Base-by-base conservation (phyloP, 2,888 invertebrate species). In the Drosophila aldrichi region DNA sequence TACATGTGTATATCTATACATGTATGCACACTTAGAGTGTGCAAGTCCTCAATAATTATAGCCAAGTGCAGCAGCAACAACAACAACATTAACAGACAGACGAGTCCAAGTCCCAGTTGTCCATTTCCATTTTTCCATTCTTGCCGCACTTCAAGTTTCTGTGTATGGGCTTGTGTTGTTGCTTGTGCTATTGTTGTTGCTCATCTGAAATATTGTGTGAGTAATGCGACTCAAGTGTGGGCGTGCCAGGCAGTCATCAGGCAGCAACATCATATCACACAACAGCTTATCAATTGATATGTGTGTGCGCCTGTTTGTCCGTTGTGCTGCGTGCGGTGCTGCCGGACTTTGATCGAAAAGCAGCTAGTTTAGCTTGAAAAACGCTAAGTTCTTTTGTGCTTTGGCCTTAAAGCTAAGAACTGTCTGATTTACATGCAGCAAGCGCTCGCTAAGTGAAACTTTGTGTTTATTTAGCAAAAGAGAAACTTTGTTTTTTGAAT, bases 1-100 rank as follows among this genome's bases (percentile, higher is more conserved):
- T 22, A 25, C 22, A 16, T 20, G 5, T 41, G 16, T 25, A 22
- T 18, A 29, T 25, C 9, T 32, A 20, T 20, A 20, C 25, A 16
- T 20, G 10, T 41, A 20, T 34, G 18, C 5, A 44, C 29, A 38
- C 2, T 46, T 54, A 18, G 25, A 58, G 74, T 76, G 56, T 56
- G 56, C 56, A 56, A 58, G 58, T 58, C 76, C 76, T 77, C 77
- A 77, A 80, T 77, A 77, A 79, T 77, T 77, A 76, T 72, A 70
- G 74, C 74, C 81, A 81, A 71, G 74, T 67, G 81, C 84, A 86
- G 38, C 72, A 49, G 48, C 63, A 59, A 41, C 55, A 69, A 41
- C 55, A 69, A 48, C 60, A 55, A 56, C 43, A 52, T 46, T 18
- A 46, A 38, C 44, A 46, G 54, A 66, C 66, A 68, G 66, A 55